Percentiles rank a stretch among this genome's conserved stretches.
These are phyloP conservation scores for Pluvianellus socialis DNA, from an alignment of 2,113 vertebrate species.

Conservation along the genomic window DNA sequence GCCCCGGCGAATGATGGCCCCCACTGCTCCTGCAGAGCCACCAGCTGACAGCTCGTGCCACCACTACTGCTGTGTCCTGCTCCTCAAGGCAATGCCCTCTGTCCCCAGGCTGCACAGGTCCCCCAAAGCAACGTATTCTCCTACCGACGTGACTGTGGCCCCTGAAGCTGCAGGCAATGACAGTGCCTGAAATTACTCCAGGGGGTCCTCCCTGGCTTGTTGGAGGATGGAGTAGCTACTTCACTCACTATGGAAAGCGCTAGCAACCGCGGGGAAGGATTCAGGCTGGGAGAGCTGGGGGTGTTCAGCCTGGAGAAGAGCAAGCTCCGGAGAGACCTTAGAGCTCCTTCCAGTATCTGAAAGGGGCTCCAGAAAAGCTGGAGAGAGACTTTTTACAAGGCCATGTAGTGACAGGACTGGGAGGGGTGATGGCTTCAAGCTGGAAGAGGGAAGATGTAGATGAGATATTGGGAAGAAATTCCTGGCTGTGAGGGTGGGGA, in stretches of 20 bases:
- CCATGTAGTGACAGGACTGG: no score
- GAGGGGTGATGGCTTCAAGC: no score
- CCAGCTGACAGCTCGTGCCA: background rate
- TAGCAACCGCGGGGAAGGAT: background rate
- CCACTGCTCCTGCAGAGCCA: background rate
- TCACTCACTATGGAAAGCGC: background rate
- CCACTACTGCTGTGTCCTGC: background rate
- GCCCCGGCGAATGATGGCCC: accelerated
- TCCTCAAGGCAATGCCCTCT: background rate
- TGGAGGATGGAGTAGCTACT: background rate
- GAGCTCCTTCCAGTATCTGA: no score
- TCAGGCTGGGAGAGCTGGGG: no score
- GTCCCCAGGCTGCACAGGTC: background rate
- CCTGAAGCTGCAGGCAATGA: background rate
- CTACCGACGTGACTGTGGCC: background rate
- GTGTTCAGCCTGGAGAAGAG: no score
- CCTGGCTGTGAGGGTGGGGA: no score
- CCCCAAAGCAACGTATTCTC: background rate
- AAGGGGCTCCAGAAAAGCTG: no score
- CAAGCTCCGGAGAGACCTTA: no score
- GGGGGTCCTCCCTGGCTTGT: background rate
- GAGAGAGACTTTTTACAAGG: no score
- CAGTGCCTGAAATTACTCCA: background rate
- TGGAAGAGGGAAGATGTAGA: no score
- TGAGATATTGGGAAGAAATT: no score